phyloP scores from a whole-genome alignment of 2,888 invertebrate species.

The Merodon equestris region DNA sequence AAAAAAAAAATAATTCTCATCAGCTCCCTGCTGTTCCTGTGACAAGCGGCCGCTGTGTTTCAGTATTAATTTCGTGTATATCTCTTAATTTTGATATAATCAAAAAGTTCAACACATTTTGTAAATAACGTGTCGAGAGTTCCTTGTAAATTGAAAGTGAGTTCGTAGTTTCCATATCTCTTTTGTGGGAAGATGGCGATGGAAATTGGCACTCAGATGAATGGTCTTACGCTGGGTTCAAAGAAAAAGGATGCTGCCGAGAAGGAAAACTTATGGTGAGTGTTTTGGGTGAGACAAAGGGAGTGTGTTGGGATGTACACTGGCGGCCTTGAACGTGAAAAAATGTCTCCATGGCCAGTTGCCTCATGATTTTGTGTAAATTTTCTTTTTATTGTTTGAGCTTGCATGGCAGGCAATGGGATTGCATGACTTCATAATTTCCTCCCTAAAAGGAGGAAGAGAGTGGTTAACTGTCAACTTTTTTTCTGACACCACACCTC shows the following conservation, averaged over 20 bases:
- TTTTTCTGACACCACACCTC: constrained; percentile 60
- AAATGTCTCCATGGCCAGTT: neutral
- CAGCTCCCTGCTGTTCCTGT: constrained; percentile 31
- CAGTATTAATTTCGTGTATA: constrained; percentile 58
- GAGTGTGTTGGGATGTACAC: too few relatives aligned
- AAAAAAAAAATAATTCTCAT: too few relatives aligned
- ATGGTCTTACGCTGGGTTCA: constrained; percentile 72
- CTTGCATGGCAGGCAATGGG: constrained; percentile 27
- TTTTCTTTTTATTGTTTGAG: constrained; percentile 17
- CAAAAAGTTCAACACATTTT: constrained; percentile 31
- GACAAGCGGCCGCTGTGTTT: constrained; percentile 33
- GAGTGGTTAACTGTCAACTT: constrained; percentile 60
- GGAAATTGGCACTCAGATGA: constrained; percentile 76
- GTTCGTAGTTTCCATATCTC: constrained; percentile 46
- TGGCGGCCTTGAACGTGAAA: constrained; percentile 42
- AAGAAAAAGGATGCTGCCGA: constrained; percentile 77
- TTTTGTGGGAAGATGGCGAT: constrained; percentile 73
- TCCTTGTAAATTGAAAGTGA: constrained; percentile 17
- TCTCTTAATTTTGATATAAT: constrained; percentile 25
- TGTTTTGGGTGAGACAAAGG: neutral
- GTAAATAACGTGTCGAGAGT: constrained; percentile 28
- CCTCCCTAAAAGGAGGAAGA: constrained; percentile 50
- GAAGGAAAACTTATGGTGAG: constrained; percentile 77
- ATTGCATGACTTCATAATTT: constrained; percentile 55
- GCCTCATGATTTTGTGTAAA: neutral